These are phyloP conservation scores for Psammodynastes pulverulentus DNA, from an alignment of 2,113 vertebrate genomes.

Conservation along the genomic window DNA sequence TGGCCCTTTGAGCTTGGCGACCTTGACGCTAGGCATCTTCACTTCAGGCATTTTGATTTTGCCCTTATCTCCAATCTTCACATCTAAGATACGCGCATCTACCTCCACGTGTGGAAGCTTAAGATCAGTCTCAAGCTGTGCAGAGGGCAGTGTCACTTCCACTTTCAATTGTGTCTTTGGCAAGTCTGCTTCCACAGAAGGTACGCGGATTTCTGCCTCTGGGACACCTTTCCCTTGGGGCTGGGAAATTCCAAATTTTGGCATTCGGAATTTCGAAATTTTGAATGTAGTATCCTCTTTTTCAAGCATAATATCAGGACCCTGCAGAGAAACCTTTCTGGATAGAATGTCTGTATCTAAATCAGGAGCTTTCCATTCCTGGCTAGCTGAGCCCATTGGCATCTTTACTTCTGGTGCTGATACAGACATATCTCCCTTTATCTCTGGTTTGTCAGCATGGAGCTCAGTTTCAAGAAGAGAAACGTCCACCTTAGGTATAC, in stretches of 20 bases:
- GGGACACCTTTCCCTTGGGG: fast-evolving
- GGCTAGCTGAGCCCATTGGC: neutral
- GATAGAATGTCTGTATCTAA: neutral
- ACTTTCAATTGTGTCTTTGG: fast-evolving
- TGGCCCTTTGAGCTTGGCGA: too few species aligned
- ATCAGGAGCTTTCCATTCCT: neutral
- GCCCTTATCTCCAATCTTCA: fast-evolving
- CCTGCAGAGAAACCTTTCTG: neutral
- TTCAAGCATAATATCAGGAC: neutral
- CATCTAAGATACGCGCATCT: fast-evolving
- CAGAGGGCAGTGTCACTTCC: fast-evolving
- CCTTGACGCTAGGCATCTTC: too few species aligned
- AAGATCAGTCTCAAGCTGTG: fast-evolving
- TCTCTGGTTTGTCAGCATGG: neutral
- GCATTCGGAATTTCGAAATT: conserved; percentile 37
- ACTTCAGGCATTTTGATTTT: neutral
- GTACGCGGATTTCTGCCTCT: fast-evolving
- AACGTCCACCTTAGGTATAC: neutral
- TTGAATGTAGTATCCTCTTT: too few species aligned
- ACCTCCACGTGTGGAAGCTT: fast-evolving
- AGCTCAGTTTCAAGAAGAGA: neutral
- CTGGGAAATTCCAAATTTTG: conserved; percentile 32
- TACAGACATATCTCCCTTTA: neutral
- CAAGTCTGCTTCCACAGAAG: neutral
- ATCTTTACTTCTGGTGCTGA: neutral